Conservation (phyloP, 37 sponge, comb jelly and placozoan species). For the Aphrocallistes beatrix region DNA sequence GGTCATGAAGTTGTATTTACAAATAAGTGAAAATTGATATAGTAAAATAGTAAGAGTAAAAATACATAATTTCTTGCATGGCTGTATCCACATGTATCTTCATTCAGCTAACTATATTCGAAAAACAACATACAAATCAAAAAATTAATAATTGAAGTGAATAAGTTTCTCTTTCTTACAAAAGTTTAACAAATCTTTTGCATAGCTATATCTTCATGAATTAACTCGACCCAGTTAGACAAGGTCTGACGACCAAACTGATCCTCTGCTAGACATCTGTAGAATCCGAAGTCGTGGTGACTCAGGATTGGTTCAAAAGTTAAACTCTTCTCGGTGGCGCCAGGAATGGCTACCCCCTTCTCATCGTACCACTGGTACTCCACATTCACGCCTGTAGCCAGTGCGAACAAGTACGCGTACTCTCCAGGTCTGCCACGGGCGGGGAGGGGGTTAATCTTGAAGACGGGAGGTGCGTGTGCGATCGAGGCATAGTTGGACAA, state of each 20-base stretch:
- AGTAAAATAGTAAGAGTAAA: too few relatives aligned
- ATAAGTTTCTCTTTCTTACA: too few relatives aligned
- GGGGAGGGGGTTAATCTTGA: background rate
- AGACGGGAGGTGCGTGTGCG: background rate
- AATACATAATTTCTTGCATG: too few relatives aligned
- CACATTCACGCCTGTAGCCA: background rate
- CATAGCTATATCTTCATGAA: background rate
- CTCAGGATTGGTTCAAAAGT: background rate
- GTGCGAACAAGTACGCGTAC: background rate
- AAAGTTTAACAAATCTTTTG: background rate
- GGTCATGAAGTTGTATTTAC: too few relatives aligned
- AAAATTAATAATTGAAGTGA: too few relatives aligned
- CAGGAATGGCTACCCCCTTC: background rate
- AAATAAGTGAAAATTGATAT: too few relatives aligned
- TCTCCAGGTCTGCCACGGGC: background rate
- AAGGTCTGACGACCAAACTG: background rate
- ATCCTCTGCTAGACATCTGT: background rate
- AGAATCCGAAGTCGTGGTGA: background rate
- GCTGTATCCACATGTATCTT: too few relatives aligned
- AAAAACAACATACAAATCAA: too few relatives aligned
- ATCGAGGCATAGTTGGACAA: background rate
- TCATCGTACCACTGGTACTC: background rate
- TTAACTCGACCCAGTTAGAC: background rate
- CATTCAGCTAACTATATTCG: too few relatives aligned
- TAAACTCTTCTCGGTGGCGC: background rate